These are phyloP conservation scores for Mnemiopsis leidyi DNA, from an alignment of 37 sponge, comb jelly and placozoan species.

Conservation along the genomic window DNA sequence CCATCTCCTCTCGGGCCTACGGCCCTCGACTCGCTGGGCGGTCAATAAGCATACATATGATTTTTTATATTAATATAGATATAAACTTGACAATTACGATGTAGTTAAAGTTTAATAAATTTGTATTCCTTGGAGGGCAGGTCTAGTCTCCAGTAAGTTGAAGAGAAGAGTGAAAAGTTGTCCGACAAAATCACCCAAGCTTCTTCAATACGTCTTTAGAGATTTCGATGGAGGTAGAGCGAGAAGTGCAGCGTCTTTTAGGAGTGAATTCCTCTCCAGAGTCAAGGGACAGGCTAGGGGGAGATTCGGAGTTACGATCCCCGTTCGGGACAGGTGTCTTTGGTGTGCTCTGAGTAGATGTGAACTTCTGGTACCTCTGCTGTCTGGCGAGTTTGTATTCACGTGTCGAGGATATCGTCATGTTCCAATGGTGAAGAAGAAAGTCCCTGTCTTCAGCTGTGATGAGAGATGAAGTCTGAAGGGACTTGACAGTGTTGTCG, in stretches of 20 bases:
- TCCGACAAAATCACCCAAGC: no score
- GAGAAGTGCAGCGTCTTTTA: background rate
- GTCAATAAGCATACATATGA: no score
- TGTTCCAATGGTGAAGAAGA: background rate
- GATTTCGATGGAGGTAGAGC: background rate
- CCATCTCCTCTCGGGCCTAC: no score
- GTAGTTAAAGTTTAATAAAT: no score
- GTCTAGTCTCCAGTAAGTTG: no score
- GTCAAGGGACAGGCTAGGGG: background rate
- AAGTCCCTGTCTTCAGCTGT: constrained; percentile 1
- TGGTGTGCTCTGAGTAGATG: background rate
- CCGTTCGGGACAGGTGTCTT: background rate
- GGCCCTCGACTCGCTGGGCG: no score
- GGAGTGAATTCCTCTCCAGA: no score
- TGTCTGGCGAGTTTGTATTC: constrained; percentile 27
- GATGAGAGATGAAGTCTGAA: background rate
- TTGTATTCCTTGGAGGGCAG: no score
- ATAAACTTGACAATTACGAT: no score
- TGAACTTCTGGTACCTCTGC: background rate
- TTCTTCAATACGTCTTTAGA: background rate
- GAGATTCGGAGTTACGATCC: background rate
- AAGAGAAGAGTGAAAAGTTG: no score
- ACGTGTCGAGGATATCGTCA: background rate
- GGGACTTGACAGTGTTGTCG: background rate
- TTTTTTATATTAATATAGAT: no score